Percentiles rank a stretch among this genome's conserved stretches.
Conservation (phyloP, 2,888 invertebrate genomes). For the Tenthredo distinguenda region DNA sequence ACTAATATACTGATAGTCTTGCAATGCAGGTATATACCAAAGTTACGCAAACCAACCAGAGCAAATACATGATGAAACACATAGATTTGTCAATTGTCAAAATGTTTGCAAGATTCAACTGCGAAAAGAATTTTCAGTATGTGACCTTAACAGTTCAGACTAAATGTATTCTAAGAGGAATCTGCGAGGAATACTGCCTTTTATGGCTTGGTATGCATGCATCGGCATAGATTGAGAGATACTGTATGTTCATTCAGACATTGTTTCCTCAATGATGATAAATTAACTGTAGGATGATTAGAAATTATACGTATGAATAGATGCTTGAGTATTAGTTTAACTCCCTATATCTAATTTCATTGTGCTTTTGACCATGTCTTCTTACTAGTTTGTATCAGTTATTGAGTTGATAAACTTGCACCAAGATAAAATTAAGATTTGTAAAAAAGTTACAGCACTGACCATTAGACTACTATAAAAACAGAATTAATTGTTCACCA, state of each 20-base stretch:
- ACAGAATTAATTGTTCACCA: not conserved
- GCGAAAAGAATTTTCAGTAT: constrained; percentile 10
- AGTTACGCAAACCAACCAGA: constrained; percentile 7
- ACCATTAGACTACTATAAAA: not conserved
- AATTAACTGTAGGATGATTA: not conserved
- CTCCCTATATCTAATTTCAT: not conserved
- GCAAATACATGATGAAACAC: constrained; percentile 42
- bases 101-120: constrained; percentile 20
- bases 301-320: not conserved
- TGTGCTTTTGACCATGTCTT: constrained; percentile 18
- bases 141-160: constrained; percentile 32
- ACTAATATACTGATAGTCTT: constrained; percentile 40
- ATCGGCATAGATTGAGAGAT: not conserved
- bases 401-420: not conserved
- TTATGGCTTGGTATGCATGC: not conserved
- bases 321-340: not conserved
- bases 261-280: constrained; percentile 7
- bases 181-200: constrained; percentile 11
- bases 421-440: constrained; percentile 4
- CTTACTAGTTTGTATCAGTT: not conserved
- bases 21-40: constrained; percentile 18
- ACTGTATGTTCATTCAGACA: not conserved
- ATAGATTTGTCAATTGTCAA: constrained; percentile 39
- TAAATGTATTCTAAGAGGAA: constrained; percentile 4
- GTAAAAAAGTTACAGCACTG: constrained; percentile 30